Evolutionary conservation across 2,888 invertebrate genomes (phyloP), one percentile per base, ranked within the genome.

Genomic region (Leptura quadrifasciata): DNA sequence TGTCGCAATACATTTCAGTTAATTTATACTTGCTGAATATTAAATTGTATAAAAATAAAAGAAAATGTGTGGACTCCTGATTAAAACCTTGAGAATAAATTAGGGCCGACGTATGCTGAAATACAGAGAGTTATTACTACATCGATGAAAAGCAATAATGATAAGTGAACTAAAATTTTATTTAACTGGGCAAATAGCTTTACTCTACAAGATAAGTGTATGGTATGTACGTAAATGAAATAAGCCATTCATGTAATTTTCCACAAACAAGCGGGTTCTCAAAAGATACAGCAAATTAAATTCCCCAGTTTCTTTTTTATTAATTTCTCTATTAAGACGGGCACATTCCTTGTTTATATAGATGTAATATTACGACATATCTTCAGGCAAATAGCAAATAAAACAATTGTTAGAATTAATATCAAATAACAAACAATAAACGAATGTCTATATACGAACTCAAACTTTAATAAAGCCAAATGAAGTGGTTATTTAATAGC

Each of bases 401-500:
- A 60, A 67, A 60, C 68, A 68, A 68, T 55, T 68, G 57, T 31
- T 68, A 55, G 57, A 68, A 24, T 55, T 68, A 68, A 68, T 68
- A 55, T 68, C 27, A 31, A 68, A 68, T 68, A 68, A 57, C 68
- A 68, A 68, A 68, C 68, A 68, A 31, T 55, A 35, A 57, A 31
- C 57, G 52, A 27, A 24, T 24, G 67, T 27, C n/a, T 15, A 24
- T 67, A 67, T 55, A 67, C 27, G n/a, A 67, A 20, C 65, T 52
- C 20, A 35, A 18, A 31, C 65, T 24, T 63, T 65, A 65, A 65
- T 65, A 65, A 54, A 65, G 52, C 20, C 65, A 65, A 52, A 65
- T 35, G 65, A 39, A 63, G 15, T 8, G 12, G 63, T 35, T 10
- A 17, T 39, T 61, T 63, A 20, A 39, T 39, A 63, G 18, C 39